Evolutionary conservation across 2,888 invertebrate genomes (phyloP), one percentile per base, ranked within the genome.

Genomic region (Macrophya annulata): DNA sequence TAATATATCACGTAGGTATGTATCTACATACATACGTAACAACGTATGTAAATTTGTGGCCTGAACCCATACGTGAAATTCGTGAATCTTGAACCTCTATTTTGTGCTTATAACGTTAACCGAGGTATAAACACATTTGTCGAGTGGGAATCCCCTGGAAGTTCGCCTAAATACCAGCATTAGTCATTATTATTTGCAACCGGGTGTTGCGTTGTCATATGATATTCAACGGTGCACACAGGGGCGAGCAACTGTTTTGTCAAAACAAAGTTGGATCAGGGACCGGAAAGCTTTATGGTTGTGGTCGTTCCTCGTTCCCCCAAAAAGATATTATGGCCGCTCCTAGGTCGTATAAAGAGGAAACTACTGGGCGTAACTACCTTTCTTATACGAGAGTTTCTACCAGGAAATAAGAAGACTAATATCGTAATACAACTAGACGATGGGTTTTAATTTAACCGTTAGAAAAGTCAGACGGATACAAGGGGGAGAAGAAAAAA

Each of bases 101-200:
- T 81, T 21, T 15, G 62, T 25, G 40, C 15, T 81, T 43, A 31
- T 31, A 62, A 77, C 31, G 55, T 37, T 77, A 77, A 81, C 81
- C 59, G n/a, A 40, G 81, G 81, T 81, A 81, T 81, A 45, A 81
- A 62, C 62, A 81, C 81, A 81, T 81, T 81, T 81, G 81, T 81
- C 62, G 81, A 43, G 62, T 40, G 51, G 4, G 17, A 68, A 62
- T 43, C 43, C 37, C 37, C 17, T 77, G 31, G 17, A 55, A 81
- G 81, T 51, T 81, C 40, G 40, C 62, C 62, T 62, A 81, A 43
- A 59, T 62, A 43, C 21, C 21, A 48, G 79, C 43, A 79, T 79
- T 79, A 79, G 79, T 79, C 79, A 59, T 79, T 79, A 62, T 79
- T 79, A 79, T 79, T 79, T 59, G 37, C 48, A 43, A 17, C 55